A percentile compares a stretch with the other conserved stretches of the same genome.
These are phyloP conservation scores for Fulmarus glacialis DNA, from an alignment of 2,113 vertebrate genomes.

Conservation along the genomic window DNA sequence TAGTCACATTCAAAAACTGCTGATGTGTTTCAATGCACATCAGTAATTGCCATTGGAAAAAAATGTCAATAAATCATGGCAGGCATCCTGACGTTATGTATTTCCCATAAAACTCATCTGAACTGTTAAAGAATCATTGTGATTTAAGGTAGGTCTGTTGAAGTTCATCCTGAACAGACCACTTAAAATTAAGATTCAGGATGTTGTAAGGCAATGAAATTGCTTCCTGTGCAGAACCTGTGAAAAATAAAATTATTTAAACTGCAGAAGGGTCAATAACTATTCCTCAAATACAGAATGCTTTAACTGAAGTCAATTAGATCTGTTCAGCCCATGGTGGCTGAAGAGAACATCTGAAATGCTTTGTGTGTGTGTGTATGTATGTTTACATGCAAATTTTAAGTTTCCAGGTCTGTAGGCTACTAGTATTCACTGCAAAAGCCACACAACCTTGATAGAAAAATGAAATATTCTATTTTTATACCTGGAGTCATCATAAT, in stretches of 20 bases:
- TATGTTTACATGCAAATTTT: neutral
- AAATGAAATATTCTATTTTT: neutral
- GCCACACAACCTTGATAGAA: neutral
- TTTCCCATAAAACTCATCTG: neutral
- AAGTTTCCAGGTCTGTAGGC: neutral
- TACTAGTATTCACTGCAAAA: neutral
- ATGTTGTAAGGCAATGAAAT: neutral
- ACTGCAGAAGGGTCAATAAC: neutral
- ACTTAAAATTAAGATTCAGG: neutral
- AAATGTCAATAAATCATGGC: neutral
- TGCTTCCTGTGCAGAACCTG: neutral
- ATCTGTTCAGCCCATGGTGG: neutral
- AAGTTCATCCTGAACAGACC: neutral
- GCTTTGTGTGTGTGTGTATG: neutral
- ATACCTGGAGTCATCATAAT: neutral
- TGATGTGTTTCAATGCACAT: neutral
- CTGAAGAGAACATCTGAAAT: neutral
- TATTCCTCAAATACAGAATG: neutral
- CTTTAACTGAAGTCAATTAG: neutral
- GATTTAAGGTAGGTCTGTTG: neutral
- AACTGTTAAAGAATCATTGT: neutral
- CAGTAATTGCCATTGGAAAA: neutral
- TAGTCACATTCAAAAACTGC: neutral
- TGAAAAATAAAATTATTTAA: neutral
- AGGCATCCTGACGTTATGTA: neutral